These are phyloP conservation scores for Sycobia sp. DNA, from an alignment of 1,140 invertebrate genomes.

Conservation along the genomic window DNA sequence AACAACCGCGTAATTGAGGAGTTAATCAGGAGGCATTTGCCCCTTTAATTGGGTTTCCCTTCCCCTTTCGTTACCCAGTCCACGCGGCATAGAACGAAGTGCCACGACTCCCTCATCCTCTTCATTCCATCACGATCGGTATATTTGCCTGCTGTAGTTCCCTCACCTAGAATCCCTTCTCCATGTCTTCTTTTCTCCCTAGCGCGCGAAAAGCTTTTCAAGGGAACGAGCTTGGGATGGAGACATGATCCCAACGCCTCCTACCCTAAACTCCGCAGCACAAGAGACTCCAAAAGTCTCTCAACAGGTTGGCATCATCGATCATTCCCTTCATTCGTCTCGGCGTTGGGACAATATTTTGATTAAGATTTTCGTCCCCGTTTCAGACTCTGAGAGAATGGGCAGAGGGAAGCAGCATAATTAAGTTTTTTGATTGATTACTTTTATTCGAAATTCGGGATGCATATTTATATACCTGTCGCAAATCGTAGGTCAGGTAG, in stretches of 20 bases:
- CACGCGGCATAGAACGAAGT: no score
- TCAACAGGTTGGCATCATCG: constrained; percentile 45
- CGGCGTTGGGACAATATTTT: constrained; percentile 20
- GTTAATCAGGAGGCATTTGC: constrained; percentile 56
- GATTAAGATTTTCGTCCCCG: background rate
- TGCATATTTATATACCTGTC: background rate
- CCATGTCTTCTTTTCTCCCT: background rate
- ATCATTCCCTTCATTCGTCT: background rate
- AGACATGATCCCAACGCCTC: no score
- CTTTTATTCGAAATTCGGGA: background rate
- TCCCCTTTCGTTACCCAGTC: background rate
- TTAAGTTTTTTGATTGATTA: constrained; percentile 14
- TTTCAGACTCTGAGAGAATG: background rate
- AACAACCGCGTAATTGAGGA: constrained; percentile 53
- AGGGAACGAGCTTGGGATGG: background rate
- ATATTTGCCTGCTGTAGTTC: background rate
- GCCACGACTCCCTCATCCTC: no score
- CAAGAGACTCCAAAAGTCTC: background rate
- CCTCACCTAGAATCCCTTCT: background rate
- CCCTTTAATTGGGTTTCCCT: constrained; percentile 49
- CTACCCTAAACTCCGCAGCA: background rate
- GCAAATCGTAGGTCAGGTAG: no score
- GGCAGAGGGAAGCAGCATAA: background rate
- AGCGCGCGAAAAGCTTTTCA: no score
- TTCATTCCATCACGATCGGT: background rate